Evolutionary conservation across 2,797 vertebrate genomes (phyloP).

Genomic region (Steatocranus sp.): DNA sequence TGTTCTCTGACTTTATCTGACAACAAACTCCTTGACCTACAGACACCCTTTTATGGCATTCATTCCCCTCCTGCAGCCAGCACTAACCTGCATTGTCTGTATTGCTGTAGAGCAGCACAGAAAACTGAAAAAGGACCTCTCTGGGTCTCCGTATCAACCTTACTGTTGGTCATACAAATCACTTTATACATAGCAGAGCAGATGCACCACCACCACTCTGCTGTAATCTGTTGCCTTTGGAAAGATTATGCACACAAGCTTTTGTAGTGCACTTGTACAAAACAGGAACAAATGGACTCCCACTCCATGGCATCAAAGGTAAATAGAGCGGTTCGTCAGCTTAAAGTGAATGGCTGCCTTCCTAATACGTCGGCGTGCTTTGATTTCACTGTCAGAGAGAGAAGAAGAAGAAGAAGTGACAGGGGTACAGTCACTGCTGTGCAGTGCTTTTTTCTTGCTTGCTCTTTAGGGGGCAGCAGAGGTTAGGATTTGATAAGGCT

Average conservation of each 20-base stretch:
- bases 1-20: conserved; percentile 66
- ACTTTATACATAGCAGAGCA: conserved; percentile 16
- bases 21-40: conserved; percentile 68
- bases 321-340: conserved; percentile 57
- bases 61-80: conserved; percentile 28
- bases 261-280: conserved; percentile 48
- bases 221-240: conserved; percentile 47
- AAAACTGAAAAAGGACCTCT: conserved; percentile 12
- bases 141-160: neutral
- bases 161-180: conserved; percentile 8
- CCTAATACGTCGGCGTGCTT: conserved; percentile 37
- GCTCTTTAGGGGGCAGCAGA: conserved; percentile 75
- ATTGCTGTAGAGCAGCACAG: conserved; percentile 1
- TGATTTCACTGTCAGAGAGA: conserved; percentile 38
- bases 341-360: conserved; percentile 48
- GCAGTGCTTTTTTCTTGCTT: conserved; percentile 25
- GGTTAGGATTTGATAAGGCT: conserved; percentile 66
- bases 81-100: conserved; percentile 12
- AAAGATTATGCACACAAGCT: conserved; percentile 46
- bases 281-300: conserved; percentile 56
- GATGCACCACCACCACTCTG: conserved; percentile 9
- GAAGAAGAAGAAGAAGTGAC: conserved; percentile 24
- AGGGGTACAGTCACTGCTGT: neutral
- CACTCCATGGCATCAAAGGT: conserved; percentile 55
- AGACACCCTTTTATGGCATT: conserved; percentile 46